Base-by-base conservation (phyloP, 2,888 invertebrate species). In the Artemia sinica region DNA sequence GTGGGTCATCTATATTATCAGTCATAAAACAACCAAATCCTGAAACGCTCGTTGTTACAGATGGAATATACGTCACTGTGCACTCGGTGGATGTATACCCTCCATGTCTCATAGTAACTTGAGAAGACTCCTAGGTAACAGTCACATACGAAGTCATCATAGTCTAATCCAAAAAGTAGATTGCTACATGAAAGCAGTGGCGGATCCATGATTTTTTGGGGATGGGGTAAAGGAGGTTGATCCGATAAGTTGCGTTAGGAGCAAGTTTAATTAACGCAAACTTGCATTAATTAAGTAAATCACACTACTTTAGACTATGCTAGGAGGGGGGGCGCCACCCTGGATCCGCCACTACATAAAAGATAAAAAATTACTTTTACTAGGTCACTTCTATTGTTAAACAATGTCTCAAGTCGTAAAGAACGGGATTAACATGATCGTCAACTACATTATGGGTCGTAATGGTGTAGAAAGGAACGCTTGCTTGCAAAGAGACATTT, bases 311-410 rank as follows among this genome's bases (percentile, higher is more conserved):
- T n/a, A n/a, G n/a, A n/a, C n/a, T n/a, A n/a, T n/a, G n/a, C n/a
- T n/a, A n/a, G n/a, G n/a, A n/a, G n/a, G n/a, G n/a, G n/a, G n/a
- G n/a, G n/a, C n/a, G n/a, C n/a, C n/a, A n/a, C n/a, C n/a, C n/a
- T n/a, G n/a, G n/a, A n/a, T n/a, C n/a, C n/a, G n/a, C n/a, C n/a
- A n/a, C n/a, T n/a, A 80, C 99, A 99, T 79, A 99, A 98, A 0
- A 98, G 98, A 81, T 99, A 98, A 82, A 98, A 98, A 67, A 98
- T 90, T 68, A 97, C 90, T 83, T 98, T 98, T 0, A 99, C 98
- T 75, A 94, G 85, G 78, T 99, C 98, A 74, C 88, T 80, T 0
- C 89, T 84, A 1, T 91, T 88, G 77, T 98, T 98, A 78, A 99
- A 97, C 8, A 98, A 81, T 94, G 84, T 51, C 98, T 83, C 50